Percentiles rank a stretch among this genome's conserved stretches.
Evolutionary conservation across 2,888 invertebrate genomes (phyloP).

Genomic region (Phyllotreta cruciferae): DNA sequence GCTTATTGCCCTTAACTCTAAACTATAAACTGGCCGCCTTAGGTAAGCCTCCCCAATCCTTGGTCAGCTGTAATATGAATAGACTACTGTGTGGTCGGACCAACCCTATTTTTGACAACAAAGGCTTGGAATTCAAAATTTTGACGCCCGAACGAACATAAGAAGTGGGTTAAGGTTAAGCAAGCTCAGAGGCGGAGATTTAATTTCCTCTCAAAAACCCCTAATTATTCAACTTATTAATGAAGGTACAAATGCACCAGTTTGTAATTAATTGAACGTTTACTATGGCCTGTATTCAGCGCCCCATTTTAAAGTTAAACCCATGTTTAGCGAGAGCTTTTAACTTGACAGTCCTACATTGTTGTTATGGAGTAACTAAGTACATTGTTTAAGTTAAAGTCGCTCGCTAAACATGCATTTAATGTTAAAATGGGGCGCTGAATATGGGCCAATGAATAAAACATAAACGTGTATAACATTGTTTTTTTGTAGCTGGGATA

Average conservation of each 20-base stretch:
- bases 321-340: too few relatives aligned
- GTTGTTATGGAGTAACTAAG: too few relatives aligned
- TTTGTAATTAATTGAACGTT: not conserved
- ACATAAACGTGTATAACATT: too few relatives aligned
- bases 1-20: conserved; percentile 5
- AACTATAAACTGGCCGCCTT: conserved; percentile 20
- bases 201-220: not conserved
- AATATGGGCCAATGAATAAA: too few relatives aligned
- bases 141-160: conserved; percentile 36
- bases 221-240: conserved; percentile 2
- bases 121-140: conserved; percentile 37
- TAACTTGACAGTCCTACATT: too few relatives aligned
- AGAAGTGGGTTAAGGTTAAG: conserved; percentile 33
- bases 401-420: too few relatives aligned
- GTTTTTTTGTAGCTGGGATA: too few relatives aligned
- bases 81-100: conserved; percentile 46
- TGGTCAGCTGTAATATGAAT: conserved; percentile 46
- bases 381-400: too few relatives aligned
- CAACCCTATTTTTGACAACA: conserved; percentile 45
- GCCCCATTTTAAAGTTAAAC: too few relatives aligned
- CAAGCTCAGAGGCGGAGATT: conserved; percentile 14
- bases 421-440: too few relatives aligned
- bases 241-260: not conserved
- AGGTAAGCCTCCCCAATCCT: conserved; percentile 25
- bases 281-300: too few relatives aligned